Base-by-base conservation (phyloP, 2,888 invertebrate genomes). In the Aphelenchoides bicaudatus region DNA sequence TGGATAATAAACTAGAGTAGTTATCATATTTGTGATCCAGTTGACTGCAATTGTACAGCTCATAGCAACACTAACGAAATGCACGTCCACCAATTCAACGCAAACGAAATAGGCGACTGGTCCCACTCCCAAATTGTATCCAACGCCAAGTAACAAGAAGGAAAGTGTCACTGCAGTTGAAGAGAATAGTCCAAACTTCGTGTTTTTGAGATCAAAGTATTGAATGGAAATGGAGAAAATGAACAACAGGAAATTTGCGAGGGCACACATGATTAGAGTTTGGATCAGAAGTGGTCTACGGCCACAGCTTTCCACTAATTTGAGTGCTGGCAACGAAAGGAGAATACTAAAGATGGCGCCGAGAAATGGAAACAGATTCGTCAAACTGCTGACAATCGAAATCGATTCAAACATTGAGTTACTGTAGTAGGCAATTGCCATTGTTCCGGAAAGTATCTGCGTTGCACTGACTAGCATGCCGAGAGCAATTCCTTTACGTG, bases 41-140 rank as follows among this genome's bases (percentile, higher is more conserved):
- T 74, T 74, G 6, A 61, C 58, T 6, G 74, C 74, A 4, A 74
- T 74, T 0, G 73, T 65, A 2, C 62, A 58, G 3, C 74, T 68
- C 6, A 67, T 43, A 0, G 67, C 58, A 8, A 52, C 50, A 5
- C 61, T 53, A 1, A 58, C 59, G 1, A 62, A 58, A 25, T 68
- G 58, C 1, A 59, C 38, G 0, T 46, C 39, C 10, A 74, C 74
- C n/a, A 74, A 54, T 43, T 74, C 74, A 0, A 66, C 72, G 0
- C 74, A 70, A 1, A 74, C 58, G 43, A 74, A 74, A 48, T 73
- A 74, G 2, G 72, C 65, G 6, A 74, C 62, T 23, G 74, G 74
- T 4, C 74, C 74, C n/a, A 64, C 60, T 10, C 74, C 74, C 50
- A 74, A 56, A 53, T 74, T 74, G 57, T 74, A 74, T 8, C 73